Base-by-base conservation (phyloP, 2,113 vertebrate species). In the Petaurus breviceps region DNA sequence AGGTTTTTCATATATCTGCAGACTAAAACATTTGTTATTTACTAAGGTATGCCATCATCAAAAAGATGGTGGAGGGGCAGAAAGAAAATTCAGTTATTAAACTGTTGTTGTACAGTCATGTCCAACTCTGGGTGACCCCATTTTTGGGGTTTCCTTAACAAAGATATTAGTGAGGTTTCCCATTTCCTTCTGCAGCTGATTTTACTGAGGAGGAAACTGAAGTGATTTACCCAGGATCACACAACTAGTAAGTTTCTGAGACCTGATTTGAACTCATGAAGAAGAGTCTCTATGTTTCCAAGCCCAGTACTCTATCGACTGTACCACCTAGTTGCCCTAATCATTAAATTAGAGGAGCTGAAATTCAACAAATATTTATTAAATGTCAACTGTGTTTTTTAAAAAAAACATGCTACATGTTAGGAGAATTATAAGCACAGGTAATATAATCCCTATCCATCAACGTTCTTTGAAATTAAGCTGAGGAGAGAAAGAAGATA, bases 21-120 rank as follows among this genome's bases (percentile, higher is more conserved):
- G 54, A 68, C 16, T 95, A 92, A 95, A 96, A 94, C 49, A 90
- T 92, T 96, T 97, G 53, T 95, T 92, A 94, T 97, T 96, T 93
- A 51, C 53, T 49, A 51, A 95, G 8, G 47, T 23, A 89, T 92
- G 68, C 16, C 37, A 84, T 43, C 6, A 43, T 22, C n/a, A 3
- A 84, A 22, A 2, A 43, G 16, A 16, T 1, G 43, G 0, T 84
- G n/a, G 16, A 43, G 16, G 37, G 14, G 16, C 68, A 84, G 3
- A 37, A 68, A 37, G 8, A 68, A 68, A 68, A 77, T 22, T 77
- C 14, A 7, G 37, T n/a, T 37, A 77, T 31, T 68, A 31, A 68
- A 61, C 31, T 61, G 14, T 37, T 68, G 31, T 37, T 68, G 11
- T 68, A 31, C 3, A 37, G 31, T 14, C 11, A 16, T 68, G 3